phyloP scores from a whole-genome alignment of 1,140 invertebrate genomes.

The Nasonia longicornis region DNA sequence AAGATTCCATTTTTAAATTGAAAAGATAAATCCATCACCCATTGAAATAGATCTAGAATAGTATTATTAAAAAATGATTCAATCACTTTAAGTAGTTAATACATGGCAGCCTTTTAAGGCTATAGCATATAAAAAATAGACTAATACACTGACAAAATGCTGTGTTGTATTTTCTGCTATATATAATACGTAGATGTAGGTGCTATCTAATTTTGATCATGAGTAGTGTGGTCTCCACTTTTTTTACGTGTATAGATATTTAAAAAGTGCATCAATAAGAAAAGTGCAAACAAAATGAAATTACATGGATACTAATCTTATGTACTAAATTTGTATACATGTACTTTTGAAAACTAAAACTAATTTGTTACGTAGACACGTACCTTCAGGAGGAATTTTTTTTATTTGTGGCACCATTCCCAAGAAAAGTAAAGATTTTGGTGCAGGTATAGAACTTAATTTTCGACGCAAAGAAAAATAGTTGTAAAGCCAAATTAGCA shows the following conservation, averaged over 20 bases:
- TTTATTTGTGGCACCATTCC: constrained; percentile 27
- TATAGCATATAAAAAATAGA: no score
- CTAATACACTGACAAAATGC: no score
- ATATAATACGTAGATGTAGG: no score
- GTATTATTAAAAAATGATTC: not conserved
- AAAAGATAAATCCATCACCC: constrained; percentile 30
- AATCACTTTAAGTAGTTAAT: no score
- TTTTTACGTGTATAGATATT: no score
- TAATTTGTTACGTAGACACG: not conserved
- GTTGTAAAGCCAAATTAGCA: not conserved
- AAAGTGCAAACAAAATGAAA: no score
- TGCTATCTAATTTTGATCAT: no score
- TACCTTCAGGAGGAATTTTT: not conserved
- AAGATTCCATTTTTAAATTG: constrained; percentile 52
- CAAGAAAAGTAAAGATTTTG: constrained; percentile 39
- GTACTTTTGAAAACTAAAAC: not conserved
- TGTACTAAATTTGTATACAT: no score
- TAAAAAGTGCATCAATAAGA: no score
- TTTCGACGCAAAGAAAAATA: not conserved
- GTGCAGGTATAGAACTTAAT: constrained; percentile 2
- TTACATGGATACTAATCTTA: no score
- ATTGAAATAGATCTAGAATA: constrained; percentile 16
- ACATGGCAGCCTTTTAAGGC: not conserved
- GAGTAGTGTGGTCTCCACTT: no score
- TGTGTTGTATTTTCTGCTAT: no score